Base-by-base conservation (phyloP, 23 tunicate species). In the Halocynthia roretzi region DNA sequence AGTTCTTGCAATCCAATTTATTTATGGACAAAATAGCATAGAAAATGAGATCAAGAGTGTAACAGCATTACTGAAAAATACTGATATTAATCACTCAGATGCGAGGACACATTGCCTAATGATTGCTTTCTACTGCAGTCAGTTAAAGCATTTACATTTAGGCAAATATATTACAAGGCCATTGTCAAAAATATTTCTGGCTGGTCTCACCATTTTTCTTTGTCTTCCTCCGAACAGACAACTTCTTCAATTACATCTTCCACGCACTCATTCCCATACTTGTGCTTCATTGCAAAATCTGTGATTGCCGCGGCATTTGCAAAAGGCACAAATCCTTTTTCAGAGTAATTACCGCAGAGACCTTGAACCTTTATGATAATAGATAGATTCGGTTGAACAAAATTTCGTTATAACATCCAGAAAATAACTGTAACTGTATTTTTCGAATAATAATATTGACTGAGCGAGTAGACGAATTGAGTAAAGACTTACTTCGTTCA, bases 291-390 rank as follows among this genome's bases (percentile, higher is more conserved):
- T 51, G 78, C 56, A 18, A 69, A 80, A 17, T 20, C 15, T 21
- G 10, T 56, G 14, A 74, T 10, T 8, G 66, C 18, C 6, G 18
- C 44, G 44, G 44, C 44, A 6, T 72, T 61, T 62, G 49, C 77
- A 23, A 50, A 54, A 56, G 51, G 76, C 85, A 51, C 76, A 62
- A 31, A 54, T 68, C 7, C 4, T 22, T 7, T 49, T 68, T 69
- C 81, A 8, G 79, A 56, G 56, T 75, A 81, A 74, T 81, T 61
- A 14, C 85, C 85, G 5, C 85, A 81, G 51, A 81, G 44, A 15
- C 85, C 85, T 7, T 10, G 48, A 8, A 77, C 65, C 78, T 74
- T 62, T 2, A 67, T 14, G n/a, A 58, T n/a, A 2, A n/a, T 14
- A 14, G 63, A 14, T 58, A 58, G 63, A 14, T 58, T 58, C 63